These are phyloP conservation scores for Exephanes ischioxanthus DNA, from an alignment of 2,888 invertebrate species.

Conservation along the genomic window DNA sequence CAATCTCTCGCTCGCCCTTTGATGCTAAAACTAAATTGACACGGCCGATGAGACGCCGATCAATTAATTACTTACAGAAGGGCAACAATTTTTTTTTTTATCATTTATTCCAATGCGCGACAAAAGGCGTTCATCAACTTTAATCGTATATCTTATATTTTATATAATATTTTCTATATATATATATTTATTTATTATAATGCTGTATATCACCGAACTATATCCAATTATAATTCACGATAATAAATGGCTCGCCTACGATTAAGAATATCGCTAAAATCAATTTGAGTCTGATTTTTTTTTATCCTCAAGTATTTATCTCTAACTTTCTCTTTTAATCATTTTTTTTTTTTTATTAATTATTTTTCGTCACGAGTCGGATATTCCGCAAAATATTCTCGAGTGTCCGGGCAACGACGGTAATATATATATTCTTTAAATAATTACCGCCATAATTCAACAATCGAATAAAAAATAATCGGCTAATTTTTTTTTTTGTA, in stretches of 20 bases:
- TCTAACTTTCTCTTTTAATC: no score
- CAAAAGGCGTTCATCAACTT: slow-evolving; percentile 53
- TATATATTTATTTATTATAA: slow-evolving; percentile 45
- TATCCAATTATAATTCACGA: slow-evolving; percentile 56
- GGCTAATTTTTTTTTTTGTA: slow-evolving; percentile 1
- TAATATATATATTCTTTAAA: neutral
- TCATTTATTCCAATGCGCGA: slow-evolving; percentile 29
- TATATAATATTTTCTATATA: slow-evolving; percentile 27
- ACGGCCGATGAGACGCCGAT: slow-evolving; percentile 11
- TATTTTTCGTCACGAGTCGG: slow-evolving; percentile 40
- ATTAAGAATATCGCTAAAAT: slow-evolving; percentile 68
- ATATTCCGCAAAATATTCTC: slow-evolving; percentile 50
- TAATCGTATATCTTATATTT: slow-evolving; percentile 52
- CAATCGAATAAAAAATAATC: slow-evolving; percentile 40
- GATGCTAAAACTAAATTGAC: slow-evolving; percentile 34
- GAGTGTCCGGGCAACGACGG: slow-evolving; percentile 54
- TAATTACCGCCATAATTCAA: slow-evolving; percentile 30
- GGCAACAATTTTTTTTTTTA: slow-evolving; percentile 43
- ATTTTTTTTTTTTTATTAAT: neutral
- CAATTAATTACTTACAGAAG: slow-evolving; percentile 44
- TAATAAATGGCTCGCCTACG: slow-evolving; percentile 64
- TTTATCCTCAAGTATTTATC: neutral
- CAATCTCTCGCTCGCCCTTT: slow-evolving; percentile 24
- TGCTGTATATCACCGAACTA: slow-evolving; percentile 62
- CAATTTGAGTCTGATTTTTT: slow-evolving; percentile 66